Conservation (phyloP, 1,140 invertebrate genomes). For the Trachymyrmex cornetzi region DNA sequence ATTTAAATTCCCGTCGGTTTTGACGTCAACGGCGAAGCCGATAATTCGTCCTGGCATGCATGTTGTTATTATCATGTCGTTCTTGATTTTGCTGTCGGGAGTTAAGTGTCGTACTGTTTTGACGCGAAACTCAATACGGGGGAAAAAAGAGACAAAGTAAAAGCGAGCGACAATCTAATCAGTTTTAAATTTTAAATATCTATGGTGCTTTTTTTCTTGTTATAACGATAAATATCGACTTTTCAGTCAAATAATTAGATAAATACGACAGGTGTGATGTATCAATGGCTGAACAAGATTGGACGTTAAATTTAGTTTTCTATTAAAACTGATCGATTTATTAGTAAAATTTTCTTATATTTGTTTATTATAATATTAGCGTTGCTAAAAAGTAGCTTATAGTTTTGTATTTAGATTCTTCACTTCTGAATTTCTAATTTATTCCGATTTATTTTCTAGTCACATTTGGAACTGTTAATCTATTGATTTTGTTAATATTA, state of each 20-base stretch:
- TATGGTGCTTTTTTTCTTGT: not conserved
- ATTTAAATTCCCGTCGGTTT: conserved; percentile 19
- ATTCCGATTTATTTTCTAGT: not conserved
- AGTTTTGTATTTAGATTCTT: not conserved
- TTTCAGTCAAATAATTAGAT: not conserved
- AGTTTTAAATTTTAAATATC: conserved; percentile 7
- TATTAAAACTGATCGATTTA: not conserved
- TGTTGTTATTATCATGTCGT: conserved; percentile 13
- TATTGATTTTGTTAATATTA: not conserved
- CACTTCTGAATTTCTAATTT: not conserved
- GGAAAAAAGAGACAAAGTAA: not conserved
- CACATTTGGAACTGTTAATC: not conserved
- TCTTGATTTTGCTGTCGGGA: conserved; percentile 10
- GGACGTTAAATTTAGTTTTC: conserved; percentile 6
- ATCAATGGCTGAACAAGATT: not conserved
- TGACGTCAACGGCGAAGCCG: conserved; percentile 42
- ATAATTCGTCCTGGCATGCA: conserved; percentile 19
- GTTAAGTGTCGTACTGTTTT: not conserved
- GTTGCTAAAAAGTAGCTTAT: not conserved
- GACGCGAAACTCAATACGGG: not conserved
- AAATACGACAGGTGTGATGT: not conserved
- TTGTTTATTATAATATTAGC: not conserved
- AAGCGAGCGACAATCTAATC: not conserved
- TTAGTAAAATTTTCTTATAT: not conserved
- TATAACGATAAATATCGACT: not conserved